Evolutionary conservation across 1,140 invertebrate species (phyloP), one percentile per base, ranked within the genome.

Genomic region (Thalassaphorura encarpata): DNA sequence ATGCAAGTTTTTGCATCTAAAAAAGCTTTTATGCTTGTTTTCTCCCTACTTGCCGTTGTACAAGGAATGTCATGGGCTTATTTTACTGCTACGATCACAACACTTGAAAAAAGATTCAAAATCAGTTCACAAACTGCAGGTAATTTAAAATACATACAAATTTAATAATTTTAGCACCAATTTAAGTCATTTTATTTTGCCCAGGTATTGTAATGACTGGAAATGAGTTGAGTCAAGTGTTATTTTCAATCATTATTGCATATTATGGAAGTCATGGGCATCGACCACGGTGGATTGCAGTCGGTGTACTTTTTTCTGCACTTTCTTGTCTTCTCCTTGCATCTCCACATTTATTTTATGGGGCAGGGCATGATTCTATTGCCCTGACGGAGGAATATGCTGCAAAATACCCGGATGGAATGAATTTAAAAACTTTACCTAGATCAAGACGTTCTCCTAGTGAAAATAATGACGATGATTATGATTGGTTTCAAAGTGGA

Each of bases 21-120:
- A 62, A 83, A 91, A 66, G 79, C 85, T 23, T 94, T 94, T 70
- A 79, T 94, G 70, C 77, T 84, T 52, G 83, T 87, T 8, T 94
- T 93, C 71, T 87, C 89, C 66, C 1, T 66, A 63, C 26, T 61
- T 0, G 36, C 60, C 8, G 86, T 94, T 0, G 75, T 93, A 13
- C 89, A 92, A 72, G 89, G 89, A 29, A 92, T 94, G 87, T 92
- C 88, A 69, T 88, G 87, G 72, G 91, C 89, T 21, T 97, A 97
- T 72, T 91, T 96, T 69, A 92, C 94, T 28, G 92, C 88, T 66
- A 90, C 94, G 50, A 90, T 96, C 67, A 97, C 94, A 26, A 97
- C 92, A 5, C 88, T 97, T 41, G 93, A 97, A 73, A 96, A 96
- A 73, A 76, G 96, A 29, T 97, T 94, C 70, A 89, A 92, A 77